Evolutionary conservation across 2,113 vertebrate genomes (phyloP), one percentile per base, ranked within the genome.

Genomic region (Cyanoderma ruficeps): DNA sequence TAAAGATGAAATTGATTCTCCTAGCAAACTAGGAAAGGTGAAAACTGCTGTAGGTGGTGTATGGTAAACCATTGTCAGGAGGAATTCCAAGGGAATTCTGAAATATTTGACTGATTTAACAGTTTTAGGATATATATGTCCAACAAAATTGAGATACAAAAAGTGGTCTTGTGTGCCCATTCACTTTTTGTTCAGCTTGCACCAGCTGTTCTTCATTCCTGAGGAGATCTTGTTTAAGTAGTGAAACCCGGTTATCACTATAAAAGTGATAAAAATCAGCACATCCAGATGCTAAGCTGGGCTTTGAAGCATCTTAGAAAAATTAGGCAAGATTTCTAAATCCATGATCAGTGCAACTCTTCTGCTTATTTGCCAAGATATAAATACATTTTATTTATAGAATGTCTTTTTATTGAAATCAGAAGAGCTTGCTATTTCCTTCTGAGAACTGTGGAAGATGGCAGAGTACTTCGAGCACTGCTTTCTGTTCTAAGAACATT

Each of bases 341-440:
- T 71, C 75, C n/a, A 20, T 90, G 88, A 96, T 94, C 95, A 94
- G 67, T 95, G 63, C 65, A 93, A 92, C n/a, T 92, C 85, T 94
- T 96, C 55, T 83, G 87, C 93, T 93, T 96, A 88, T 95, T 95
- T 93, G 80, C 80, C 84, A 95, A 74, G 95, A 63, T 95, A 95
- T 96, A 97, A 97, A 97, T 96, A 95, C 3, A 83, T 90, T 93
- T 96, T 96, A 94, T 95, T 96, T 97, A 95, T 95, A 95, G 89
- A 95, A 87, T 76, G 74, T 52, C 25, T 89, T 87, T 96, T 91
- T 90, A 93, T 77, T 90, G 86, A 87, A 83, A 89, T 83, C 46
- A 93, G 68, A 93, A 94, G 83, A 88, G 68, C 63, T 90, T 94
- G 85, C 80, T 83, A 31, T 86, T 94, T 97, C 60, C 72, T 96